Percentiles rank a stretch among this genome's conserved stretches.
These are phyloP conservation scores for Corythornis cristatus DNA, from an alignment of 2,113 vertebrate species.

Conservation along the genomic window DNA sequence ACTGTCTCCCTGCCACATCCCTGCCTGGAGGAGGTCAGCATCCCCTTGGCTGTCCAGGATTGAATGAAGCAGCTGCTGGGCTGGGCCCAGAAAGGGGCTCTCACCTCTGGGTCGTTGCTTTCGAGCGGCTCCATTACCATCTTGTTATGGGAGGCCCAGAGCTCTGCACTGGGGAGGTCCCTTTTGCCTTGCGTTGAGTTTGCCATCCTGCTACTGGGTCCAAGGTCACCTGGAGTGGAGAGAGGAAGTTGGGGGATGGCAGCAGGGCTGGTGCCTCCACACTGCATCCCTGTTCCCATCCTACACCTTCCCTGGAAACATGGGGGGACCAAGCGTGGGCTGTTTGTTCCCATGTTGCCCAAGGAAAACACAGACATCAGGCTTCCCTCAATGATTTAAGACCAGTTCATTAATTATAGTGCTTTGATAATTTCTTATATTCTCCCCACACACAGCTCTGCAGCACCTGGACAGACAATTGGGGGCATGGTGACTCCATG, in stretches of 20 bases:
- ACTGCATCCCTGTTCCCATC: not conserved
- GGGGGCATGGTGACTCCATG: rapidly evolving
- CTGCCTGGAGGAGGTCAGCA: not conserved
- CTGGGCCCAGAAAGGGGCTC: not conserved
- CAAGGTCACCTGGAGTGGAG: not conserved
- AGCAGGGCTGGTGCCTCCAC: not conserved
- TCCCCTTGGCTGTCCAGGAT: not conserved
- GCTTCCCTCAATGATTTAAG: not conserved
- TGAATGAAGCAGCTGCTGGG: not conserved
- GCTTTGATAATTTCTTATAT: not conserved
- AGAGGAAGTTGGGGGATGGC: not conserved
- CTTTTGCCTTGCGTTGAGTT: slow-evolving; percentile 47
- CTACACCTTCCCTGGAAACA: rapidly evolving
- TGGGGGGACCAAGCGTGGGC: not conserved
- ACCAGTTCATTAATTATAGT: not conserved
- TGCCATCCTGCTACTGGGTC: slow-evolving; percentile 39
- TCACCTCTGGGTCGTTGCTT: slow-evolving; percentile 87
- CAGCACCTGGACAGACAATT: not conserved
- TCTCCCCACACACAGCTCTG: not conserved
- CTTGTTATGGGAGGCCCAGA: slow-evolving; percentile 86
- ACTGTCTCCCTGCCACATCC: not conserved
- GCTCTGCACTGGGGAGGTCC: slow-evolving; percentile 40
- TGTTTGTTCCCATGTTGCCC: no score
- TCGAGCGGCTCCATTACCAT: slow-evolving; percentile 89
- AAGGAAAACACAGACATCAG: not conserved